Base-by-base conservation (phyloP, 2,888 invertebrate genomes). In the Bombylius major region DNA sequence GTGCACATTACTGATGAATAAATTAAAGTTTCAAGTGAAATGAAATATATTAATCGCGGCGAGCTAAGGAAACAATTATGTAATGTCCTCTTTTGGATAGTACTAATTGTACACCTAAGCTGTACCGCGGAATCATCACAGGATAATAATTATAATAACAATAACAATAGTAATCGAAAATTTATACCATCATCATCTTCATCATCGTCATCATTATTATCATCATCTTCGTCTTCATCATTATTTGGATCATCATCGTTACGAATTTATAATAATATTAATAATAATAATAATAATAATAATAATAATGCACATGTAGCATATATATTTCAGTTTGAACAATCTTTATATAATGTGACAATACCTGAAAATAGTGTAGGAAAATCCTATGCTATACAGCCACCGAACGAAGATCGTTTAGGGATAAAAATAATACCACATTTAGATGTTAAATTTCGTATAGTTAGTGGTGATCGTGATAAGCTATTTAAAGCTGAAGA, bases 401-500 rank as follows among this genome's bases (percentile, higher is more conserved):
- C 79, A 58, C 79, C 83, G 45, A 83, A 81, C 61, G 85, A 87
- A 64, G 82, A 84, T 56, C 83, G 84, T 64, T 89, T 93, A 80
- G 96, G 95, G 59, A 85, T 95, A 61, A 76, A 73, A 59, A 70
- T 86, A 59, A 75, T 76, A 44, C 69, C 73, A 46, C 75, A 70
- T 58, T 68, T 76, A 55, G 82, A 83, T 63, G 81, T 96, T 51
- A 86, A 87, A 62, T 98, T 86, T 75, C 87, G 87, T 69, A 93
- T 98, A 69, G 81, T 87, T 31, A 83, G 82, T 66, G 94, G 95
- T 50, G 93, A 95, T 76, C 82, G 83, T 54, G 89, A 91, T 68
- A 87, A 87, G 69, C 87, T 95, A 69, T 97, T 97, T 76, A 93
- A 92, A 72, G 91, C 91, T 9, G 95, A 96, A 71, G 87, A 90